Evolutionary conservation across 1,140 invertebrate genomes (phyloP), one percentile per base, ranked within the genome.

Genomic region (Contarinia nasturtii): DNA sequence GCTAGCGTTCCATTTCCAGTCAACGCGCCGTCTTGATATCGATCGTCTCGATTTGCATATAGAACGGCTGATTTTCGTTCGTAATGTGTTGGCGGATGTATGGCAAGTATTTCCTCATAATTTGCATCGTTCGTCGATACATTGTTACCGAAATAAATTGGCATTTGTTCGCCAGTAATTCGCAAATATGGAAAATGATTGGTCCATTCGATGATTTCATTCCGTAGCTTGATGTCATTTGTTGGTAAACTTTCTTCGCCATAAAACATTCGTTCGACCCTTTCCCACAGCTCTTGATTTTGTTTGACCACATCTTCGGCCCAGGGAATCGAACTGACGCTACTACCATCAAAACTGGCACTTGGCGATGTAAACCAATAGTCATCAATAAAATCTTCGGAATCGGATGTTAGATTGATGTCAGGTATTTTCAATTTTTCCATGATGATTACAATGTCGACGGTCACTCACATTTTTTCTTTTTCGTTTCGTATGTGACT

Each of bases 271-370:
- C 57, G 52, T 20, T 64, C 61, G 5, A 64, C 58, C 17, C 51
- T 50, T 19, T 61, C 57, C 61, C 61, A 64, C 47, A 60, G 61
- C 17, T 56, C 44, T 53, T 58, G 51, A 49, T 63, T 64, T 47
- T 63, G 57, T 19, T 61, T 63, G 8, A 61, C 61, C 41, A 61
- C 61, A 52, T 64, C 61, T 44, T 60, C 58, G 7, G 58, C 57
- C 61, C 61, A 64, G 10, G 59, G 59, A 44, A 64, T 64, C 33
- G 61, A 55, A 19, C 60, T 59, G 2, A 44, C 18, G 18, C 41
- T 42, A 18, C 41, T 42, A 11, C 41, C 14, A 20, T 18, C 41
- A 42, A 42, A 14, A 42, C 41, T 42, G 19, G 14, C 18, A 20
- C 4, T 12, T 19, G 41, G 15, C 15, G 41, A 42, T 20, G 41